A percentile compares a stretch with the other conserved stretches of the same genome.
phyloP scores from a whole-genome alignment of 2,113 vertebrate genomes.

The Oreochromis niloticus region DNA sequence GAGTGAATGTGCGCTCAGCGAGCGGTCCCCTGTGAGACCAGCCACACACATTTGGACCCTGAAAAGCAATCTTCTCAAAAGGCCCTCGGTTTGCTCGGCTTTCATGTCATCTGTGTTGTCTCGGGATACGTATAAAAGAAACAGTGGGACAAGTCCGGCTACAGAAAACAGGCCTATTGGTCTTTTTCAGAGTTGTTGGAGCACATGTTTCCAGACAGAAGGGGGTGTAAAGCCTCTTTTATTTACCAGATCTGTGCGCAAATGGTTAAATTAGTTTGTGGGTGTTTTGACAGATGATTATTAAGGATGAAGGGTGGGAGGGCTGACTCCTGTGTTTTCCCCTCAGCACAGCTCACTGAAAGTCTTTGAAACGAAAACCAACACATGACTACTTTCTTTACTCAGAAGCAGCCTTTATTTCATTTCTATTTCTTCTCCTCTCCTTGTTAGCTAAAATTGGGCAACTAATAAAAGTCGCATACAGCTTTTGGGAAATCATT shows the following conservation, averaged over 20 bases:
- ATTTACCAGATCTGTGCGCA: conserved; percentile 73
- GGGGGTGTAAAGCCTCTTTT: conserved; percentile 72
- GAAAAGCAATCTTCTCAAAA: conserved; percentile 88
- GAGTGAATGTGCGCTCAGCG: conserved; percentile 76
- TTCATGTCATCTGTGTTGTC: conserved; percentile 78
- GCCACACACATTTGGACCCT: conserved; percentile 77
- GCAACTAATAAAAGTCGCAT: conserved; percentile 5
- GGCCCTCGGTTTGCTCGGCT: conserved; percentile 79
- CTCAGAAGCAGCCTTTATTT: neutral
- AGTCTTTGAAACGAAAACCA: conserved; percentile 73
- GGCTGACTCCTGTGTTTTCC: conserved; percentile 63
- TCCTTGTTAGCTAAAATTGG: conserved; percentile 15
- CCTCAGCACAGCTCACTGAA: conserved; percentile 57
- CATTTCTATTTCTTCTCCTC: neutral
- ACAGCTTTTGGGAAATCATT: neutral
- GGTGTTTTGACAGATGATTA: conserved; percentile 84
- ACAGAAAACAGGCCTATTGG: conserved; percentile 78
- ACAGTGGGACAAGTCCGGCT: conserved; percentile 75
- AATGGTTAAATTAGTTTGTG: conserved; percentile 80
- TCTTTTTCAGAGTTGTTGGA: conserved; percentile 84
- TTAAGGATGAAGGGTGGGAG: conserved; percentile 71
- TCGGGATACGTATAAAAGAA: conserved; percentile 73
- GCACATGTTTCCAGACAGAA: conserved; percentile 80
- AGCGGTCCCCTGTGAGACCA: conserved; percentile 78
- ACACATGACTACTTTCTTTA: conserved; percentile 54